Evolutionary conservation across 2,888 invertebrate species (phyloP).

Genomic region (Aethes cnicana): DNA sequence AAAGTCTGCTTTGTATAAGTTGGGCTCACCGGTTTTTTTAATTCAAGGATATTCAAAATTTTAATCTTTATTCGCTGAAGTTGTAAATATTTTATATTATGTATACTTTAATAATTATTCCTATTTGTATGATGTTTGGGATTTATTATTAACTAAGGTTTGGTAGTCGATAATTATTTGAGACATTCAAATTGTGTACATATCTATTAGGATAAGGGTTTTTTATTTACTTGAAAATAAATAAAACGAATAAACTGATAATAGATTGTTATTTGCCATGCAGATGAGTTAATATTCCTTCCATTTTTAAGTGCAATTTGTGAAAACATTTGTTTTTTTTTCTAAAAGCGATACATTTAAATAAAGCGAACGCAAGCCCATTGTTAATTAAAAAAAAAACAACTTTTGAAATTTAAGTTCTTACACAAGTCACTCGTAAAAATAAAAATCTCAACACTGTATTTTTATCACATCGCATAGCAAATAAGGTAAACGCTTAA

Average conservation of each 20-base stretch:
- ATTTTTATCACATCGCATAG: slow-evolving; percentile 18
- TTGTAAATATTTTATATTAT: slow-evolving; percentile 75
- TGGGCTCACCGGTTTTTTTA: neutral
- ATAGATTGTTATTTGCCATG: slow-evolving; percentile 12
- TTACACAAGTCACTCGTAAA: too few relatives aligned
- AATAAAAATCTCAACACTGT: too few relatives aligned
- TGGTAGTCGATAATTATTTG: slow-evolving; percentile 68
- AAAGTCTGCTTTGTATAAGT: slow-evolving; percentile 2
- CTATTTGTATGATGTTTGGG: slow-evolving; percentile 64
- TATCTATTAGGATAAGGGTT: slow-evolving; percentile 76
- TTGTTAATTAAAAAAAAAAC: too few relatives aligned
- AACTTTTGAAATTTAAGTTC: too few relatives aligned
- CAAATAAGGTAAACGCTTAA: slow-evolving; percentile 7
- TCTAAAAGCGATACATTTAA: too few relatives aligned
- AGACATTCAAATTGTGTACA: slow-evolving; percentile 79
- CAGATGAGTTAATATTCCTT: neutral
- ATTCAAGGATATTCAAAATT: slow-evolving; percentile 30
- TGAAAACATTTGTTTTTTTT: too few relatives aligned
- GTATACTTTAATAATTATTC: slow-evolving; percentile 22
- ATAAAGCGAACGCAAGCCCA: too few relatives aligned
- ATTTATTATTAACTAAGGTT: slow-evolving; percentile 74
- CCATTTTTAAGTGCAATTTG: too few relatives aligned
- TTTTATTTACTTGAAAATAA: slow-evolving; percentile 39
- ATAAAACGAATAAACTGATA: slow-evolving; percentile 11
- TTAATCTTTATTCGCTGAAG: slow-evolving; percentile 62